Conservation (phyloP, 2,888 invertebrate species). For the Gastrophysa polygoni region DNA sequence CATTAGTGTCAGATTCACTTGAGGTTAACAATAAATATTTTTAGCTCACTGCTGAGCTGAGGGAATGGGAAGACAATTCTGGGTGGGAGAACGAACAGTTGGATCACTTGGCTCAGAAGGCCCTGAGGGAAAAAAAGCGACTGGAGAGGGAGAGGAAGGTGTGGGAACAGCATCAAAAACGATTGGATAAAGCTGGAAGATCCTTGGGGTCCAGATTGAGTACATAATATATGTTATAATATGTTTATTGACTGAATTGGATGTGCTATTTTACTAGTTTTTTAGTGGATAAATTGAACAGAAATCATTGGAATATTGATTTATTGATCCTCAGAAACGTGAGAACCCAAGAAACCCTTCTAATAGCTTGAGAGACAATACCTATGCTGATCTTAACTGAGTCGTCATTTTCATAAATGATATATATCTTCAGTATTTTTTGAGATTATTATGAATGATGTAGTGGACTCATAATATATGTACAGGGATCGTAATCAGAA, state of each 20-base stretch:
- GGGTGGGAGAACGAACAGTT: constrained; percentile 54
- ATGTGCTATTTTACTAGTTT: background rate
- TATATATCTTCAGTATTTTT: no score
- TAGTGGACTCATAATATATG: no score
- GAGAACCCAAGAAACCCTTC: no score
- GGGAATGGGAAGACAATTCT: constrained; percentile 55
- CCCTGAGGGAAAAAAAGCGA: constrained; percentile 51
- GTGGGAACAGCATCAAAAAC: constrained; percentile 54
- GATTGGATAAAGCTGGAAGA: constrained; percentile 47
- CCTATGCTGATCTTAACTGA: no score
- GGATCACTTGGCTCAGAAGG: constrained; percentile 50
- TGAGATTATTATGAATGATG: no score
- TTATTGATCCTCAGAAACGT: no score
- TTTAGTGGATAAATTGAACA: background rate
- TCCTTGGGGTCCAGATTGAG: constrained; percentile 49
- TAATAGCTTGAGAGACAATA: no score
- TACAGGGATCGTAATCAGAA: no score
- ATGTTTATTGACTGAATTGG: constrained; percentile 5
- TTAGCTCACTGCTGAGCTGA: constrained; percentile 50
- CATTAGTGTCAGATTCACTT: no score
- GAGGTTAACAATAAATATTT: constrained; percentile 14
- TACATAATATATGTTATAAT: constrained; percentile 31
- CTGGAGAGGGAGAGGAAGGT: constrained; percentile 50
- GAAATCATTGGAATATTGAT: no score
- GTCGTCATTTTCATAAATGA: no score